A percentile compares a stretch with the other conserved stretches of the same genome.
Evolutionary conservation across 2,888 invertebrate genomes (phyloP).

Genomic region (Gnatocerus cornutus): DNA sequence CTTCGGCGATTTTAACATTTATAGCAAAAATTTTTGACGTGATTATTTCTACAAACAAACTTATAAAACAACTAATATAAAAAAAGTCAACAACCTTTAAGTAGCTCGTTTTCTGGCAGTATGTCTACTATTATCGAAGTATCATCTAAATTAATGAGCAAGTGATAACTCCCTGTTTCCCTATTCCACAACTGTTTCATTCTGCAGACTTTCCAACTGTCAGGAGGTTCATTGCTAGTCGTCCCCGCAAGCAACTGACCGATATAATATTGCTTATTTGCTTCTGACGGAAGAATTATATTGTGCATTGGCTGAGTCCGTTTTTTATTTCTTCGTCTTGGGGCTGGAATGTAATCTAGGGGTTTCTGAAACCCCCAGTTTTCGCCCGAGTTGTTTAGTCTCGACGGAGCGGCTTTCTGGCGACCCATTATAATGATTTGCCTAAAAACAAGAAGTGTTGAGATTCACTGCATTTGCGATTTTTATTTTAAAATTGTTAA

Average conservation of each 20-base stretch:
- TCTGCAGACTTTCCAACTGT: slow-evolving; percentile 58
- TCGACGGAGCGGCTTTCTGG: slow-evolving; percentile 33
- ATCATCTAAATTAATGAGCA: slow-evolving; percentile 58
- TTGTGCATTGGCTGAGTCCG: slow-evolving; percentile 11
- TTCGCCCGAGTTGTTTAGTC: slow-evolving; percentile 16
- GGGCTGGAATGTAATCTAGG: slow-evolving; percentile 52
- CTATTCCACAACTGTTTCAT: slow-evolving; percentile 49
- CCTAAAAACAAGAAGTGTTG: too few relatives aligned
- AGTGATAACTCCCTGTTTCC: slow-evolving; percentile 49
- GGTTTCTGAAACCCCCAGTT: slow-evolving; percentile 6
- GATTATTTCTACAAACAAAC: slow-evolving; percentile 60
- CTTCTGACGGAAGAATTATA: slow-evolving; percentile 46
- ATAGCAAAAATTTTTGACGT: slow-evolving; percentile 62
- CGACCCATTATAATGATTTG: slow-evolving; percentile 30
- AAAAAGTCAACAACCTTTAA: slow-evolving; percentile 57
- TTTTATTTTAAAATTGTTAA: background rate
- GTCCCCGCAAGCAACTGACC: slow-evolving; percentile 62
- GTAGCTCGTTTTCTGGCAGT: slow-evolving; percentile 55
- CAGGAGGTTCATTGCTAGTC: slow-evolving; percentile 62
- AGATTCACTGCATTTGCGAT: too few relatives aligned
- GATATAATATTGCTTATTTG: slow-evolving; percentile 53
- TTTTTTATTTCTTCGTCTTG: slow-evolving; percentile 51
- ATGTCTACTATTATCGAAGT: slow-evolving; percentile 56
- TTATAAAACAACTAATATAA: background rate
- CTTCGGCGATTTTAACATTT: slow-evolving; percentile 56